A percentile compares a stretch with the other conserved stretches of the same genome.
Conservation (phyloP, 2,113 vertebrate genomes). For the Nothobranchius kuhntae region DNA sequence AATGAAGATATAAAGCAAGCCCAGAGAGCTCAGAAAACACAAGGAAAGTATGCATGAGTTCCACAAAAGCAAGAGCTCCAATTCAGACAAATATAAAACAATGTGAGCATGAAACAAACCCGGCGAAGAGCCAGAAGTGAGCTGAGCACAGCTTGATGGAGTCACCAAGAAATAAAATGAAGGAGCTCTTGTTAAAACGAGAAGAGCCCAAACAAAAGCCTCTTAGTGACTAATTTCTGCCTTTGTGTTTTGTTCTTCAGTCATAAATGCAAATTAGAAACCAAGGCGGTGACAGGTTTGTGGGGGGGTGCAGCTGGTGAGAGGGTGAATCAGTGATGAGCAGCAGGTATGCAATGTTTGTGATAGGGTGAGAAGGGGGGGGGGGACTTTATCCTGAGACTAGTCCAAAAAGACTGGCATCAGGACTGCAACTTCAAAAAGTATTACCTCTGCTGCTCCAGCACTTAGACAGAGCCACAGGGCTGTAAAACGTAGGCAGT, state of each 20-base stretch:
- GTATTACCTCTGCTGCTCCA: constrained; percentile 77
- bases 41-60: constrained; percentile 3
- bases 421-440: constrained; percentile 60
- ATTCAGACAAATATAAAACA: constrained; percentile 6
- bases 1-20: constrained; percentile 37
- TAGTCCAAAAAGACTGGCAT: constrained; percentile 53
- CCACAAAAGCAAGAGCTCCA: background rate
- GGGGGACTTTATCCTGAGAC: constrained; percentile 66
- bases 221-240: constrained; percentile 13
- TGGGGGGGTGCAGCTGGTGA: constrained; percentile 42
- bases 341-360: constrained; percentile 43
- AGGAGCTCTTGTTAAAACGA: constrained; percentile 20
- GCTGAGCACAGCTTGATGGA: constrained; percentile 42
- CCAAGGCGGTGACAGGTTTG: constrained; percentile 31
- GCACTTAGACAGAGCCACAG: constrained; percentile 74
- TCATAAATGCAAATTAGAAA: constrained; percentile 12
- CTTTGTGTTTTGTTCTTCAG: constrained; percentile 9
- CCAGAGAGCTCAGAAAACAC: constrained; percentile 6
- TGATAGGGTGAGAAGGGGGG: background rate
- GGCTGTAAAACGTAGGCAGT: constrained; percentile 74
- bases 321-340: constrained; percentile 58
- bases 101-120: constrained; percentile 16
- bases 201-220: constrained; percentile 20
- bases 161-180: constrained; percentile 24
- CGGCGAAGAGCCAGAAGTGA: constrained; percentile 29